phyloP scores from a whole-genome alignment of 2,888 invertebrate genomes.

The Drosophila infuscata region DNA sequence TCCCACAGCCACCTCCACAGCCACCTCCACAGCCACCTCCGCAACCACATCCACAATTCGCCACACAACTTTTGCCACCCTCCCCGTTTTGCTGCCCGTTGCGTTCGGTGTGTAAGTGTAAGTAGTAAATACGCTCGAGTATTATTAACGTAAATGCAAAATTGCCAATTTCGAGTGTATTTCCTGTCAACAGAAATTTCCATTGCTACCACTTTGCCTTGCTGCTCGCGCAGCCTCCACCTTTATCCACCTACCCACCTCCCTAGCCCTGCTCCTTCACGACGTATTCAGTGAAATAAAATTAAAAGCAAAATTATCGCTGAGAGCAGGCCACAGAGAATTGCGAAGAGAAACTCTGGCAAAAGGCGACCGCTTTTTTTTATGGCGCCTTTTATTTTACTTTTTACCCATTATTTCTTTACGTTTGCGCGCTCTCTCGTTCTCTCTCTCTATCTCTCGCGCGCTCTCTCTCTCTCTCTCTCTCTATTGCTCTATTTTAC shows the following conservation, averaged over 20 bases:
- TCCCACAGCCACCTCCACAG: neutral
- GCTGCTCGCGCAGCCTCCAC: neutral
- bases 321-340: slow-evolving; percentile 15
- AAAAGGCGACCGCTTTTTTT: slow-evolving; percentile 25
- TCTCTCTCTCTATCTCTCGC: neutral
- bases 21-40: neutral
- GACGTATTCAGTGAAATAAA: slow-evolving; percentile 68
- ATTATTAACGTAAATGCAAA: slow-evolving; percentile 85
- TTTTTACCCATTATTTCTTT: slow-evolving; percentile 1
- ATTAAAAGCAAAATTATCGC: slow-evolving; percentile 67
- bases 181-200: slow-evolving; percentile 85
- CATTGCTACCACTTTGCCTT: slow-evolving; percentile 40
- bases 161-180: slow-evolving; percentile 85
- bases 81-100: neutral
- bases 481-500: slow-evolving; percentile 21
- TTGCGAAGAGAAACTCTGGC: slow-evolving; percentile 30
- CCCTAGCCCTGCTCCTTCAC: neutral
- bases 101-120: slow-evolving; percentile 47
- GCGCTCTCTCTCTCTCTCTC: neutral
- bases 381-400: slow-evolving; percentile 48
- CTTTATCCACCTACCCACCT: neutral
- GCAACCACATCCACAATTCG: neutral
- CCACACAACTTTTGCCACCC: neutral
- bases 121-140: slow-evolving; percentile 84
- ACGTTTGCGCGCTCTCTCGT: no score